Percentiles rank a stretch among this genome's conserved stretches.
Evolutionary conservation across 2,113 vertebrate genomes (phyloP).

Genomic region (Oncorhynchus tshawytscha): DNA sequence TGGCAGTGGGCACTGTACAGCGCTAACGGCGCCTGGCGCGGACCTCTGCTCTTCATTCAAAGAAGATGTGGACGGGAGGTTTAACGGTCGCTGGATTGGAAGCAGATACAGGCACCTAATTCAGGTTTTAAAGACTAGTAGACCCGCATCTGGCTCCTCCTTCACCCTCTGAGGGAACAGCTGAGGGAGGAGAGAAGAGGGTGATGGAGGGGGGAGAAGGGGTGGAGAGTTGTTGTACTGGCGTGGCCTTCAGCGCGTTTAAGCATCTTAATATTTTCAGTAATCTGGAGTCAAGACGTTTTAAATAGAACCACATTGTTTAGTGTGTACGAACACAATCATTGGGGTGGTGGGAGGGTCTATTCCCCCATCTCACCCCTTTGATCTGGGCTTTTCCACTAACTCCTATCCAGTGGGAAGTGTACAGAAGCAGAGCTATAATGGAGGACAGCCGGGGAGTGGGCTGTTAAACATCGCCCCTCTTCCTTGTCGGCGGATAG

Average conservation of each 20-base stretch:
- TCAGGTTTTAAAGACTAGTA: slow-evolving; percentile 71
- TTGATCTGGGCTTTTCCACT: slow-evolving; percentile 38
- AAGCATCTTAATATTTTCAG: slow-evolving; percentile 61
- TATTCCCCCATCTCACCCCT: slow-evolving; percentile 10
- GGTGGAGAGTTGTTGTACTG: slow-evolving; percentile 29
- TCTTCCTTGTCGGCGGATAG: slow-evolving; percentile 44
- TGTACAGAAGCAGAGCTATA: slow-evolving; percentile 38
- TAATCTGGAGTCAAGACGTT: slow-evolving; percentile 69
- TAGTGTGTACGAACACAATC: slow-evolving; percentile 41
- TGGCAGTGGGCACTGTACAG: background rate
- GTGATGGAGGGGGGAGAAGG: slow-evolving; percentile 33
- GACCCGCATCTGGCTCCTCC: slow-evolving; percentile 53
- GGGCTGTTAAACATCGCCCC: slow-evolving; percentile 46
- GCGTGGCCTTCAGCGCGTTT: slow-evolving; percentile 27
- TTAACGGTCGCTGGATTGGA: slow-evolving; percentile 69
- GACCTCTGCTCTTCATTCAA: slow-evolving; percentile 52
- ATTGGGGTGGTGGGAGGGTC: slow-evolving; percentile 25
- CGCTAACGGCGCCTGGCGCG: slow-evolving; percentile 29
- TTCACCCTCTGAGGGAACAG: slow-evolving; percentile 24
- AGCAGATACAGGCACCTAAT: slow-evolving; percentile 76
- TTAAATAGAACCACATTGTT: slow-evolving; percentile 72
- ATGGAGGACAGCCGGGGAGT: slow-evolving; percentile 7
- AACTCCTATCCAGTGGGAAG: slow-evolving; percentile 56
- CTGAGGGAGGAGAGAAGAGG: slow-evolving; percentile 19
- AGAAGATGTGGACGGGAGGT: slow-evolving; percentile 58